Conservation (phyloP, 2,888 invertebrate genomes). For the Trissonchulus latispiculum region DNA sequence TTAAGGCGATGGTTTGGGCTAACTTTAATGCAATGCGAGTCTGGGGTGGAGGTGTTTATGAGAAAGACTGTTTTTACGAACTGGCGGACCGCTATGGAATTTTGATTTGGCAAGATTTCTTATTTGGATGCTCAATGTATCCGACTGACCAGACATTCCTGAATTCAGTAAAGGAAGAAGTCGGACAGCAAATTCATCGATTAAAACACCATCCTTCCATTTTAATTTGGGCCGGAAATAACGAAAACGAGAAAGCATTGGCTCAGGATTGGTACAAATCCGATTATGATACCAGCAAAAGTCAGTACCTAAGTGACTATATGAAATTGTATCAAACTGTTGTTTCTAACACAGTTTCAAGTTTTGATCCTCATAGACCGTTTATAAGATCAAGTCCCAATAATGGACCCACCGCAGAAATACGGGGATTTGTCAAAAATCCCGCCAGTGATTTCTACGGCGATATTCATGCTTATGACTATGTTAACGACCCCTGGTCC, state of each 20-base stretch:
- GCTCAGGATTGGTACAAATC: conserved; percentile 50
- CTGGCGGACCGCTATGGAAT: conserved; percentile 77
- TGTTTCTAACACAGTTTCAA: conserved; percentile 46
- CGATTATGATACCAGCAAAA: no score
- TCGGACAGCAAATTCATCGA: conserved; percentile 63
- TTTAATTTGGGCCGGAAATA: conserved; percentile 82
- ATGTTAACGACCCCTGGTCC: conserved; percentile 65
- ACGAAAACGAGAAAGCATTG: conserved; percentile 70
- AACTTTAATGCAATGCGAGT: conserved; percentile 90
- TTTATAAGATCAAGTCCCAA: conserved; percentile 82
- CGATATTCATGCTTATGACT: conserved; percentile 79
- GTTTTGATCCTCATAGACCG: conserved; percentile 36
- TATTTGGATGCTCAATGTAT: conserved; percentile 93
- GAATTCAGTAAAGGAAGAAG: conserved; percentile 61
- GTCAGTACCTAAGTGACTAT: no score
- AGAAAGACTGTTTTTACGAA: conserved; percentile 73
- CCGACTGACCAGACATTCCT: conserved; percentile 65
- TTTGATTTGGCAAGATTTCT: conserved; percentile 92
- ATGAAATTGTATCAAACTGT: conserved; percentile 68
- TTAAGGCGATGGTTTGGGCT: conserved; percentile 49
- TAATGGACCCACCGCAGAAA: conserved; percentile 58
- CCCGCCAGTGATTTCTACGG: conserved; percentile 72
- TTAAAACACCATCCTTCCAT: conserved; percentile 77
- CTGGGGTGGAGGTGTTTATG: conserved; percentile 97
- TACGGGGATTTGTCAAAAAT: conserved; percentile 65